Conservation (phyloP, 1,140 invertebrate genomes). For the Hycleus phaleratus region DNA sequence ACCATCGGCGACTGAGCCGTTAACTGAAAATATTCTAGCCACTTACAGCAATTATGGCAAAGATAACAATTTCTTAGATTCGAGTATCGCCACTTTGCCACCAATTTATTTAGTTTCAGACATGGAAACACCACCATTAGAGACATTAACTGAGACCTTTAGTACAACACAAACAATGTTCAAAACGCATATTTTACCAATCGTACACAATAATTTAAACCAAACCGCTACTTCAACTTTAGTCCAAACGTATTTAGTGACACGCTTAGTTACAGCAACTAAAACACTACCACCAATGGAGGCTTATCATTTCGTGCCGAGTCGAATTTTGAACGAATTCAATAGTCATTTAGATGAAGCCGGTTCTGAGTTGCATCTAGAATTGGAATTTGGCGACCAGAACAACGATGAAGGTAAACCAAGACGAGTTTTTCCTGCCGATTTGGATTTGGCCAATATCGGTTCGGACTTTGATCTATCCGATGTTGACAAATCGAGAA, state of each 20-base stretch:
- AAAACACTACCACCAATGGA: conserved; percentile 82
- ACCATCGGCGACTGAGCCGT: conserved; percentile 58
- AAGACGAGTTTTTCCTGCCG: conserved; percentile 51
- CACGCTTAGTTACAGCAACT: conserved; percentile 74
- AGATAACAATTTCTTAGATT: conserved; percentile 61
- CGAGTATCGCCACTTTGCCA: conserved; percentile 72
- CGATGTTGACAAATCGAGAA: conserved; percentile 56
- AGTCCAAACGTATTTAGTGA: conserved; percentile 81
- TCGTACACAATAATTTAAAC: conserved; percentile 56
- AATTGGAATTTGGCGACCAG: conserved; percentile 76
- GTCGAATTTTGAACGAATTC: conserved; percentile 81
- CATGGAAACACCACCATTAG: conserved; percentile 69
- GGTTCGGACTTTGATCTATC: conserved; percentile 61
- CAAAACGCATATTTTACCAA: conserved; percentile 79
- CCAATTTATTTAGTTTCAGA: conserved; percentile 65
- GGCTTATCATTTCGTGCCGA: conserved; percentile 77
- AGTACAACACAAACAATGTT: conserved; percentile 79
- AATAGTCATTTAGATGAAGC: conserved; percentile 78
- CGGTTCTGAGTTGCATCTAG: conserved; percentile 76
- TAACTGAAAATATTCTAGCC: conserved; percentile 80
- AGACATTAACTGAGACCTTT: conserved; percentile 85
- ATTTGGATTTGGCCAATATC: conserved; percentile 56
- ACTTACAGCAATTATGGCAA: conserved; percentile 66
- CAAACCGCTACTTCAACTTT: conserved; percentile 69
- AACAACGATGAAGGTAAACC: conserved; percentile 55